Base-by-base conservation (phyloP, 2,113 vertebrate genomes). In the Eublepharis macularius region DNA sequence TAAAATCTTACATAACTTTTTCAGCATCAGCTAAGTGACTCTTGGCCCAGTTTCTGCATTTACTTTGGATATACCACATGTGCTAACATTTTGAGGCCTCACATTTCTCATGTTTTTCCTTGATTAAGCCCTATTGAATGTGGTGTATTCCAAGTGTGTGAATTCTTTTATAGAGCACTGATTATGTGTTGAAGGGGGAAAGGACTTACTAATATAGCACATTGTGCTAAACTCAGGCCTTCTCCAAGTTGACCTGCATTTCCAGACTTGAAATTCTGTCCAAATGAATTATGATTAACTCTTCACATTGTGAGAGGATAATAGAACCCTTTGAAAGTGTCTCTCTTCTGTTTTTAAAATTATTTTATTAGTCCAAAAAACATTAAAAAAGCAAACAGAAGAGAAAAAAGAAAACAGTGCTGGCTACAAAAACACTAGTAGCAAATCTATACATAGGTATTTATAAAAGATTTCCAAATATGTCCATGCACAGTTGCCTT, bases 71-170 rank as follows among this genome's bases (percentile, higher is more conserved):
- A 32, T 66, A 17, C 16, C 4, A 63, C 83, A 86, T 85, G 75
- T 49, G 63, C 86, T 91, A 86, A 84, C 90, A 81, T 87, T 80
- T 47, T 36, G 29, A 89, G 90, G 80, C 79, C 81, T 79, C 1
- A 0, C 65, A 43, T 47, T 91, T 86, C 83, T 89, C 85, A 92
- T 84, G 63, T 85, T 82, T 83, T 85, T 86, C 80, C 80, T 79
- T 2, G 63, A 70, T 36, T 78, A 83, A 88, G 86, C 54, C 79
- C 3, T 84, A 6, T 45, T 74, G 76, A 68, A 57, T 84, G 66
- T 51, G 32, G 60, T 84, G 60, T 54, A 29, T 87, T 80, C 83
- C 4, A 1, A 45, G 26, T 81, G 81, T 87, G 54, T 60, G 81
- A 77, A 47, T 81, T 87, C 76, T 81, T 75, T 19, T 86, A 36